These are phyloP conservation scores for Pluvianellus socialis DNA, from an alignment of 2,113 vertebrate genomes.

Conservation along the genomic window DNA sequence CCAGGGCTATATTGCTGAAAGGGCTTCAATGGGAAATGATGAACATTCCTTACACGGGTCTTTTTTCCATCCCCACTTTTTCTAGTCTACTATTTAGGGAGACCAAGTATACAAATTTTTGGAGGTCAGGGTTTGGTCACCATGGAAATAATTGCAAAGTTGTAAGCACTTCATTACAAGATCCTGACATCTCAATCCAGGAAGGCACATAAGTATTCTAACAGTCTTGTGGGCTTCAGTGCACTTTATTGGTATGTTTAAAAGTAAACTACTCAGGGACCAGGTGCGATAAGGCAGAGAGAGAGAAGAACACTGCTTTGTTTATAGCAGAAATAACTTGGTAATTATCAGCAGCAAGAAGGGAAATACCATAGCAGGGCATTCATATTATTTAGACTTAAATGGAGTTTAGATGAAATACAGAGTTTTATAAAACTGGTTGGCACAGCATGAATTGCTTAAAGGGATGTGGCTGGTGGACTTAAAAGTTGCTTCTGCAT, in stretches of 20 bases:
- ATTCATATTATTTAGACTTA: constrained; percentile 51
- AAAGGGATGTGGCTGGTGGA: constrained; percentile 19
- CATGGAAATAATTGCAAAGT: not conserved
- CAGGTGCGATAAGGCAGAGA: not conserved
- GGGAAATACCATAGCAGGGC: not conserved
- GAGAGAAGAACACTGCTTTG: not conserved
- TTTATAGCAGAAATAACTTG: constrained; percentile 47
- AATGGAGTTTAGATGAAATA: constrained; percentile 45
- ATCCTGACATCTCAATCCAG: not conserved
- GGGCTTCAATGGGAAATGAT: not conserved
- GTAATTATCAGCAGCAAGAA: constrained; percentile 31
- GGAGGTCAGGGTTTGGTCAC: not conserved
- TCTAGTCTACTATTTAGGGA: not conserved
- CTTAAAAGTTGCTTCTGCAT: constrained; percentile 47
- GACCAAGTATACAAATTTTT: not conserved
- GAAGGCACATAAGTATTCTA: not conserved
- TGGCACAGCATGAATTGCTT: constrained; percentile 23
- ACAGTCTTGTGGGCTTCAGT: not conserved
- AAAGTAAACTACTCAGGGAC: constrained; percentile 13
- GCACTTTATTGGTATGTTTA: not conserved
- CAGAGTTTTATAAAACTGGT: constrained; percentile 13
- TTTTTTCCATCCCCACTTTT: not conserved
- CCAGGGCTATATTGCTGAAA: not conserved
- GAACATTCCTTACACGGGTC: not conserved
- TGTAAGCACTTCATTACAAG: not conserved